Evolutionary conservation across 2,113 vertebrate genomes (phyloP).

Genomic region (Microtus richardsoni): DNA sequence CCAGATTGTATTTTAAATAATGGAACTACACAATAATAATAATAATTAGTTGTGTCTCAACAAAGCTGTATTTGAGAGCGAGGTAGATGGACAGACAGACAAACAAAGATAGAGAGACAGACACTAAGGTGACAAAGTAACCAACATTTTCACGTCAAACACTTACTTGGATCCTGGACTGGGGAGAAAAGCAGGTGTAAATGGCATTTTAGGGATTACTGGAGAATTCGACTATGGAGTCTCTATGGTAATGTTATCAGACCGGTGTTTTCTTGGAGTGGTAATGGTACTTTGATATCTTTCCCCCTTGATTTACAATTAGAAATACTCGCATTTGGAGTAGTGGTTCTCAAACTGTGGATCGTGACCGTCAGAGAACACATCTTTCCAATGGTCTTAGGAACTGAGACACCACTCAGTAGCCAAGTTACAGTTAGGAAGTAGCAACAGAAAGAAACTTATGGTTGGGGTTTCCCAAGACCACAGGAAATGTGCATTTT

Average conservation of each 20-base stretch:
- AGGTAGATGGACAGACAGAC: not conserved
- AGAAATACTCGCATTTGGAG: slow-evolving; percentile 5
- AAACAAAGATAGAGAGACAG: not conserved
- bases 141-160: not conserved
- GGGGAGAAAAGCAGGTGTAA: not conserved
- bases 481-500: not conserved
- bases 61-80: not conserved
- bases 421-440: not conserved
- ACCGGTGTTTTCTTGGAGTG: not conserved
- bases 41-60: not conserved
- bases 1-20: not conserved
- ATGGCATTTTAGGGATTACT: not conserved
- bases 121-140: not conserved
- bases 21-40: not conserved
- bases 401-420: not conserved
- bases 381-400: not conserved
- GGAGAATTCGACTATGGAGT: not conserved
- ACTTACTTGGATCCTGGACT: not conserved
- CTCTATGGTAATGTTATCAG: not conserved
- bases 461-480: not conserved
- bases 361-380: not conserved
- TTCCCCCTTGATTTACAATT: not conserved
- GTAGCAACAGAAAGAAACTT: not conserved
- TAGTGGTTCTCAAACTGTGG: not conserved
- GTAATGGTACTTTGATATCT: not conserved